A percentile compares a stretch with the other conserved stretches of the same genome.
Conservation (phyloP, 2,113 vertebrate species). For the Stictonetta naevosa region DNA sequence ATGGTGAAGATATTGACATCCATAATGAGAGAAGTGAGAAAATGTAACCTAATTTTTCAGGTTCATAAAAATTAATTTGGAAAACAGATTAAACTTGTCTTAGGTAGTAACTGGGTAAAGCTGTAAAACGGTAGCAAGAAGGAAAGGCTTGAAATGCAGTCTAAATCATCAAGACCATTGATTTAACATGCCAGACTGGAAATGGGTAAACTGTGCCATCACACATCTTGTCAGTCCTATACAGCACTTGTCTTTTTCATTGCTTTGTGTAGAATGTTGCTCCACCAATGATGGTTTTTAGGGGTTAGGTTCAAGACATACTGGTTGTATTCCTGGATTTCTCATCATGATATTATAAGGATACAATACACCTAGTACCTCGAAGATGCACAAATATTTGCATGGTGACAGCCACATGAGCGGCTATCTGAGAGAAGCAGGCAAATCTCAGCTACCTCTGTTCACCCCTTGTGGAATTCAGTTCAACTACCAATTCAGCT, state of each 20-base stretch:
- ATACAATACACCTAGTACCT: background rate
- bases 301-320: background rate
- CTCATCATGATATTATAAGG: background rate
- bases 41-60: background rate
- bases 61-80: background rate
- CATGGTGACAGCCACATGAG: background rate
- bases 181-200: background rate
- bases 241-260: background rate
- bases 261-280: background rate
- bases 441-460: background rate
- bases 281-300: accelerated
- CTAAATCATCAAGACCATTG: background rate
- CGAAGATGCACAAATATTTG: background rate
- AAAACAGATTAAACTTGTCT: background rate
- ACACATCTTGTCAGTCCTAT: background rate
- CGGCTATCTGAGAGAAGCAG: background rate
- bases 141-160: background rate
- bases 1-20: background rate
- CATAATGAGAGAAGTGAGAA: background rate
- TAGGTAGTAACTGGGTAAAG: background rate
- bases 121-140: background rate
- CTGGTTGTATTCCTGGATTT: background rate
- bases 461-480: background rate
- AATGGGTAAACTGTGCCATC: background rate
- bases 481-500: background rate